Conservation (phyloP, 2,888 invertebrate genomes). For the Synergus itoensis region DNA sequence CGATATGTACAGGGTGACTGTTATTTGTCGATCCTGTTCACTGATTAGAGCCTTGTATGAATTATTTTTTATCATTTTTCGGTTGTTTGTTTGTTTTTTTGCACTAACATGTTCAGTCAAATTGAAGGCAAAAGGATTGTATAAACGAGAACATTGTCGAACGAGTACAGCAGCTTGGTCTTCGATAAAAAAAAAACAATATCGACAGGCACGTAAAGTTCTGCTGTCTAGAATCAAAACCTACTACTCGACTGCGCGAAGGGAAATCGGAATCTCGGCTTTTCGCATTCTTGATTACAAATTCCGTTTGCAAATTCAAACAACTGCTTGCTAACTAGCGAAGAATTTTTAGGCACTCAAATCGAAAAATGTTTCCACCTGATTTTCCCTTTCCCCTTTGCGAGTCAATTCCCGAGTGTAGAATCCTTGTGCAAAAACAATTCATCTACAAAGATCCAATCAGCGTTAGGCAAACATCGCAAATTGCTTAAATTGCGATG, state of each 20-base stretch:
- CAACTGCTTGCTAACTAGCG: neutral
- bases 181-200: slow-evolving; percentile 39
- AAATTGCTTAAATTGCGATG: slow-evolving; percentile 51
- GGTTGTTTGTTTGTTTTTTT: neutral
- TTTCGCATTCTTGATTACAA: neutral
- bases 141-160: too few species aligned
- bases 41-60: slow-evolving; percentile 21
- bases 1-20: slow-evolving; percentile 58
- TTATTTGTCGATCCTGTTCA: slow-evolving; percentile 49
- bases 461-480: neutral
- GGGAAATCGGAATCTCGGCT: neutral
- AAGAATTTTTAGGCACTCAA: slow-evolving; percentile 30
- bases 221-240: slow-evolving; percentile 14
- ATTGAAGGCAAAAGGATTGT: neutral
- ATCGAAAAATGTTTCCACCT: neutral
- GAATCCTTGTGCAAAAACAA: neutral
- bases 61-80: neutral
- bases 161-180: slow-evolving; percentile 32
- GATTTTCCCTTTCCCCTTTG: neutral
- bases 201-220: slow-evolving; percentile 56
- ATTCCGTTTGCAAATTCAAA: slow-evolving; percentile 1
- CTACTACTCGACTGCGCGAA: slow-evolving; percentile 4
- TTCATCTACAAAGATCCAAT: neutral
- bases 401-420: neutral
- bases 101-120: neutral